These are phyloP conservation scores for Merluccius polli DNA, from an alignment of 2,797 vertebrate species.

Conservation along the genomic window DNA sequence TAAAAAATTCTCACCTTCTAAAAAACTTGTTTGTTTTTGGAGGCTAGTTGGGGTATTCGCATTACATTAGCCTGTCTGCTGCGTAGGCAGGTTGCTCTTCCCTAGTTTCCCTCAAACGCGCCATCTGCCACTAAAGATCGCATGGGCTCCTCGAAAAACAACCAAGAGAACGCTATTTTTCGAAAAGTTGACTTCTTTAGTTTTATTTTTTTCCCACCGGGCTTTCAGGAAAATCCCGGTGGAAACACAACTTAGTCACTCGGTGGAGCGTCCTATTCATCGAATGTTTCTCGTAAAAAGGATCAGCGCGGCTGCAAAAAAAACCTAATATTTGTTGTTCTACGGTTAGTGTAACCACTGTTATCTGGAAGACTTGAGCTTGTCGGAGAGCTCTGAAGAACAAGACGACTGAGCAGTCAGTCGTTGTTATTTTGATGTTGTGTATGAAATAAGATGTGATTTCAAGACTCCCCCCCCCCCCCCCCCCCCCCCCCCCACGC, in stretches of 20 bases:
- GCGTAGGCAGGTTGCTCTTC: background rate
- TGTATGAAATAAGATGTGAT: background rate
- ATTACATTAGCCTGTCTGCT: background rate
- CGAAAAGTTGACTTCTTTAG: too few relatives aligned
- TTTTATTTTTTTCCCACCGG: too few relatives aligned
- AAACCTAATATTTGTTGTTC: background rate
- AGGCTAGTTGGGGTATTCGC: background rate
- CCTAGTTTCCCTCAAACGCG: background rate
- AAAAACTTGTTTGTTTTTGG: background rate
- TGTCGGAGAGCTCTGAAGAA: too few relatives aligned
- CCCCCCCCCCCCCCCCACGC: conserved; percentile 17
- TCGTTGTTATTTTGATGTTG: background rate
- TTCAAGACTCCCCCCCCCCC: background rate
- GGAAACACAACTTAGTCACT: background rate
- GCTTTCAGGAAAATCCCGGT: background rate
- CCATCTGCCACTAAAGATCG: background rate
- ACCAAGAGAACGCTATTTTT: too few relatives aligned
- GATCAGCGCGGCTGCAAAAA: too few relatives aligned
- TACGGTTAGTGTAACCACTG: background rate
- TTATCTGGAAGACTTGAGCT: too few relatives aligned
- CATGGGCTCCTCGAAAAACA: background rate
- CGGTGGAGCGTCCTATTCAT: background rate
- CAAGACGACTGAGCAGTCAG: background rate
- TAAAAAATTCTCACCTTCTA: background rate
- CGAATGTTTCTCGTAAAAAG: background rate